phyloP scores from a whole-genome alignment of 2,797 vertebrate genomes.

The Buceros bicornis region DNA sequence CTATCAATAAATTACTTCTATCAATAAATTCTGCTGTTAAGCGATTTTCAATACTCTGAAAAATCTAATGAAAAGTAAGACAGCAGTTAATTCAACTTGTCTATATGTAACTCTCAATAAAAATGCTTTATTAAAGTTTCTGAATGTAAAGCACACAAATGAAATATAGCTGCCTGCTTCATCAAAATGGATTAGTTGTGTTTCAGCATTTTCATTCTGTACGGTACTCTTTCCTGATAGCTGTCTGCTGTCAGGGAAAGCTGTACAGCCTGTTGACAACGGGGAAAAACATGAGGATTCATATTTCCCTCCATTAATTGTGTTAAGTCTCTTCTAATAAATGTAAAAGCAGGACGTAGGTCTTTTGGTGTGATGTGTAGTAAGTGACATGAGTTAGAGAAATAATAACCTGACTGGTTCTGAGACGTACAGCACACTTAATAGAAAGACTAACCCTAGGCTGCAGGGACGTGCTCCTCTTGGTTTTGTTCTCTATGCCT shows the following conservation, averaged over 20 bases:
- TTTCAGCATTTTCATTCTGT: constrained; percentile 44
- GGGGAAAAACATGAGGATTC: not conserved
- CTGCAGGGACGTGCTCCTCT: not conserved
- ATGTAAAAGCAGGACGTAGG: not conserved
- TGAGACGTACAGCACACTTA: not conserved
- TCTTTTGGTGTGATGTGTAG: not conserved
- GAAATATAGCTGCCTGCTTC: not conserved
- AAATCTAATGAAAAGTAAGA: constrained; percentile 30
- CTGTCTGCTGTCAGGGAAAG: constrained; percentile 28
- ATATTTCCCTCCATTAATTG: constrained; percentile 4
- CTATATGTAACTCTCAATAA: not conserved
- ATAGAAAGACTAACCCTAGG: not conserved
- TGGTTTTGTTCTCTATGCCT: not conserved
- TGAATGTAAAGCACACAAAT: constrained; percentile 4
- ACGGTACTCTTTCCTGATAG: constrained; percentile 11
- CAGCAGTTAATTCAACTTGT: constrained; percentile 13
- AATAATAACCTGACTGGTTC: not conserved
- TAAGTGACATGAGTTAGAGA: not conserved
- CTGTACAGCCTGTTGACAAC: constrained; percentile 9
- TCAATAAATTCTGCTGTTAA: not conserved
- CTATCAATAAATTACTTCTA: not conserved
- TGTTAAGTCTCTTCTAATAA: not conserved
- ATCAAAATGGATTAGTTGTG: constrained; percentile 38
- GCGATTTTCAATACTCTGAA: not conserved
- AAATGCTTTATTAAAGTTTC: constrained; percentile 20